Percentiles rank a stretch among this genome's conserved stretches.
Conservation (phyloP, 2,888 invertebrate genomes). For the Rhimphoctona megacephalus region DNA sequence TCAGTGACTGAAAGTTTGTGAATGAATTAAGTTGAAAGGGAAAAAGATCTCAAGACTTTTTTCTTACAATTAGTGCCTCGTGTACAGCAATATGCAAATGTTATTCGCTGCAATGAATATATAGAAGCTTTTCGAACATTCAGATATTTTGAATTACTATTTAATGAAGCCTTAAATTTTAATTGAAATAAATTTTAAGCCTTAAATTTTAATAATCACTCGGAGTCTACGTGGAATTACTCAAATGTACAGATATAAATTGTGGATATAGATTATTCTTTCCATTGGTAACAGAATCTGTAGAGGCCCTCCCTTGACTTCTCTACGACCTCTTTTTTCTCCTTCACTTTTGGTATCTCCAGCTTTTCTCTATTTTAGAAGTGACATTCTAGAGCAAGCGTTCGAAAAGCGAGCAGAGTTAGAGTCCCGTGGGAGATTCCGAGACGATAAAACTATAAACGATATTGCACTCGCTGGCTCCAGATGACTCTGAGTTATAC, state of each 20-base stretch:
- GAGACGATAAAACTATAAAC: slow-evolving; percentile 59
- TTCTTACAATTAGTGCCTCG: not conserved
- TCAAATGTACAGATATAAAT: not conserved
- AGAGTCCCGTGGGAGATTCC: slow-evolving; percentile 48
- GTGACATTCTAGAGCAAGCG: slow-evolving; percentile 30
- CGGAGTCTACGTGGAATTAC: slow-evolving; percentile 1
- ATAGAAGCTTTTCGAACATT: not conserved
- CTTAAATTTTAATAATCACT: not conserved
- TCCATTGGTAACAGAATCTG: slow-evolving; percentile 23
- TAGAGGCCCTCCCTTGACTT: not conserved
- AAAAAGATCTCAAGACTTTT: not conserved
- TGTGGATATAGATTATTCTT: slow-evolving; percentile 20
- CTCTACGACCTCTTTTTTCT: not conserved
- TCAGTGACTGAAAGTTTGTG: not conserved
- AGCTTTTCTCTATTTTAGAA: slow-evolving; percentile 25
- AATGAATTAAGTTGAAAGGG: not conserved
- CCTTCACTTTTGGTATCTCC: not conserved
- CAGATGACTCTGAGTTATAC: slow-evolving; percentile 45
- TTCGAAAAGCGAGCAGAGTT: not conserved
- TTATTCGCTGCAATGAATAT: not conserved
- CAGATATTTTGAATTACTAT: not conserved
- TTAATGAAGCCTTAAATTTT: not conserved
- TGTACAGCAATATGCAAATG: not conserved
- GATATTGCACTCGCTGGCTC: slow-evolving; percentile 47
- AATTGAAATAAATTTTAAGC: not conserved